phyloP scores from a whole-genome alignment of 30 jellyfish, hydroid and myxozoan species.

The Aurelia aurita region DNA sequence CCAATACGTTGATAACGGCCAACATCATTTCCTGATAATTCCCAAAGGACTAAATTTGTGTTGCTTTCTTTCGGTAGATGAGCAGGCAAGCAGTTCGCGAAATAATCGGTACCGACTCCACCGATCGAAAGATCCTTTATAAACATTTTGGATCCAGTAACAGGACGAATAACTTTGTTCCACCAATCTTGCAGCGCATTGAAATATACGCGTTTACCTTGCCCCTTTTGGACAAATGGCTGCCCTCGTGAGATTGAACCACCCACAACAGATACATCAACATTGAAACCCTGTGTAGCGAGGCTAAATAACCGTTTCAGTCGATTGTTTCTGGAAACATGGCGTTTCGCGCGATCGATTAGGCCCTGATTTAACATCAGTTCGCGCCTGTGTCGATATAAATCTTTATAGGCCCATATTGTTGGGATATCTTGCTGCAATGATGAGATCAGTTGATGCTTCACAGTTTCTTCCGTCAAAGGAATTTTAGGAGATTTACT shows the following conservation, averaged over 20 bases:
- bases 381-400: conserved; percentile 49
- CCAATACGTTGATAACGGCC: conserved; percentile 34
- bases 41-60: conserved; percentile 76
- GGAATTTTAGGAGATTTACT: not conserved
- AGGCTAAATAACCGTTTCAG: conserved; percentile 31
- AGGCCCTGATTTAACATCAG: conserved; percentile 83
- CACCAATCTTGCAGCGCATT: conserved; percentile 82
- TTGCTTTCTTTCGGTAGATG: conserved; percentile 72
- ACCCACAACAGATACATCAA: conserved; percentile 71
- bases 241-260: conserved; percentile 85
- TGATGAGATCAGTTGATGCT: conserved; percentile 30
- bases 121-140: conserved; percentile 67
- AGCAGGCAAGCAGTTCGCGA: conserved; percentile 69
- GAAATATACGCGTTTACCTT: conserved; percentile 63
- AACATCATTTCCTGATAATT: conserved; percentile 77
- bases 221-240: conserved; percentile 73
- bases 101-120: conserved; percentile 80
- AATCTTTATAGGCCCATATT: conserved; percentile 73
- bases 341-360: conserved; percentile 64
- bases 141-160: conserved; percentile 61
- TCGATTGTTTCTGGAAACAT: conserved; percentile 36
- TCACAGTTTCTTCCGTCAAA: conserved; percentile 31
- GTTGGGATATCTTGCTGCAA: conserved; percentile 69
- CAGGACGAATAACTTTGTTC: conserved; percentile 67
- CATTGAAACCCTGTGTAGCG: conserved; percentile 61